Evolutionary conservation across 2,888 invertebrate genomes (phyloP).

Genomic region (Gryllus longicercus): DNA sequence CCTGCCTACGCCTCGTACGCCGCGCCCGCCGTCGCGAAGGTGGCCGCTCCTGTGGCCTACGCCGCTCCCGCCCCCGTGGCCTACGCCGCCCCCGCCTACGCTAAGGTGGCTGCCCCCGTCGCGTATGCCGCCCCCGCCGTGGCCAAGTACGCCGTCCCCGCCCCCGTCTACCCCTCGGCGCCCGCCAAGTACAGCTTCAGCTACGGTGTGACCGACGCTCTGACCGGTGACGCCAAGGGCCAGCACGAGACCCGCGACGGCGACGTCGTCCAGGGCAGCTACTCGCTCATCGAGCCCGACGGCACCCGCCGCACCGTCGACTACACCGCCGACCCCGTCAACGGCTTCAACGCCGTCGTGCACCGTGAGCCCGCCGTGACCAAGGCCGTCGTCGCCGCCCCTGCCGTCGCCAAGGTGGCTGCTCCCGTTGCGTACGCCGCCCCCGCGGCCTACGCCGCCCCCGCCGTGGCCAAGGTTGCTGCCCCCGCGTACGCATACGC

Average conservation of each 20-base stretch:
- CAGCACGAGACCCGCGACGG: constrained; percentile 32
- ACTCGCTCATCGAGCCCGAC: constrained; percentile 34
- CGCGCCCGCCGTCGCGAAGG: constrained; percentile 45
- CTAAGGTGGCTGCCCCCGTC: constrained; percentile 36
- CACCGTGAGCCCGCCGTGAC: constrained; percentile 39
- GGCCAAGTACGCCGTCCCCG: constrained; percentile 36
- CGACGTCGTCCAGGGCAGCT: constrained; percentile 36
- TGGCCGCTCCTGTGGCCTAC: constrained; percentile 25
- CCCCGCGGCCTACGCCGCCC: constrained; percentile 34
- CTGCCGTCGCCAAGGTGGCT: constrained; percentile 32
- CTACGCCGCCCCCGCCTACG: constrained; percentile 34
- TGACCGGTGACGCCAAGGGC: constrained; percentile 38
- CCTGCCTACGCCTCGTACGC: background rate
- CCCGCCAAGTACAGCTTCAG: constrained; percentile 35
- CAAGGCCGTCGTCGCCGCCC: constrained; percentile 44
- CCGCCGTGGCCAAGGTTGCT: constrained; percentile 37
- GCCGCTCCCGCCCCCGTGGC: constrained; percentile 25
- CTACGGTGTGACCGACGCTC: constrained; percentile 37
- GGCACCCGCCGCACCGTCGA: constrained; percentile 41
- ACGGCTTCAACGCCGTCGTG: constrained; percentile 35
- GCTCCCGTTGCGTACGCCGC: constrained; percentile 34
- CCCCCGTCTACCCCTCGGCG: background rate
- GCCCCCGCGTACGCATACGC: background rate
- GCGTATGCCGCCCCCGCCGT: constrained; percentile 33
- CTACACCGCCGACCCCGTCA: constrained; percentile 40